These are phyloP conservation scores for Chymomyza caudatula DNA, from an alignment of 2,888 invertebrate genomes.

Conservation along the genomic window DNA sequence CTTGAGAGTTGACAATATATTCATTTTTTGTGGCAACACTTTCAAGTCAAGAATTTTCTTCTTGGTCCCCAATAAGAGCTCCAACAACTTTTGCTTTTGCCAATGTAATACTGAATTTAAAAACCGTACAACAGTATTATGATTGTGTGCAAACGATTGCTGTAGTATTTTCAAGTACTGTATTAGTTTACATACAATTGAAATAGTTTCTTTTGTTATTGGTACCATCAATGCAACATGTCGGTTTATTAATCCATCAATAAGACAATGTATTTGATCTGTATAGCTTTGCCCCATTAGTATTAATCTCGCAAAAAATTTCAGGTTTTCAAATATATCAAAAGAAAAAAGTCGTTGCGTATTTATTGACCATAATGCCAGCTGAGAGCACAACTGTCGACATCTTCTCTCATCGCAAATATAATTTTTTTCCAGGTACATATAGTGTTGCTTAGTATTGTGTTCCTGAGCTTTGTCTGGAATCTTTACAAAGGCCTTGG, in stretches of 20 bases:
- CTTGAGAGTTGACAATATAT: slow-evolving; percentile 42
- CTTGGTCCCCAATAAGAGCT: slow-evolving; percentile 41
- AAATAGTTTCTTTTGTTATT: slow-evolving; percentile 86
- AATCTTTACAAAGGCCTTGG: slow-evolving; percentile 80
- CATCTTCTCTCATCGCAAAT: slow-evolving; percentile 79
- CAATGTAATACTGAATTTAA: slow-evolving; percentile 89
- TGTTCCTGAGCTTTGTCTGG: slow-evolving; percentile 76
- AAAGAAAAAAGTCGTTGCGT: slow-evolving; percentile 80
- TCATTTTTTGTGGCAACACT: slow-evolving; percentile 49
- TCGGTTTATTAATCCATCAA: slow-evolving; percentile 83
- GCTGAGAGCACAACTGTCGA: slow-evolving; percentile 77
- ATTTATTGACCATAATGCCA: slow-evolving; percentile 82
- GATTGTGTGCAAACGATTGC: slow-evolving; percentile 84
- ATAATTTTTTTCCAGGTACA: slow-evolving; percentile 78
- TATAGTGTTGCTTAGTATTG: slow-evolving; percentile 79
- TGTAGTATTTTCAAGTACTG: slow-evolving; percentile 89
- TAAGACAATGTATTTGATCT: slow-evolving; percentile 81
- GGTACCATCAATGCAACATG: slow-evolving; percentile 86
- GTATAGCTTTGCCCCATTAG: slow-evolving; percentile 83
- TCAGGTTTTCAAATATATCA: slow-evolving; percentile 80
- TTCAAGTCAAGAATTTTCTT: slow-evolving; percentile 48
- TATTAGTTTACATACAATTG: slow-evolving; percentile 87
- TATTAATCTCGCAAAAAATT: slow-evolving; percentile 74
- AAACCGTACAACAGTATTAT: slow-evolving; percentile 85
- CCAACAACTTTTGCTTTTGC: slow-evolving; percentile 75